Conservation (phyloP, 2,797 vertebrate genomes). For the Clangula hyemalis region DNA sequence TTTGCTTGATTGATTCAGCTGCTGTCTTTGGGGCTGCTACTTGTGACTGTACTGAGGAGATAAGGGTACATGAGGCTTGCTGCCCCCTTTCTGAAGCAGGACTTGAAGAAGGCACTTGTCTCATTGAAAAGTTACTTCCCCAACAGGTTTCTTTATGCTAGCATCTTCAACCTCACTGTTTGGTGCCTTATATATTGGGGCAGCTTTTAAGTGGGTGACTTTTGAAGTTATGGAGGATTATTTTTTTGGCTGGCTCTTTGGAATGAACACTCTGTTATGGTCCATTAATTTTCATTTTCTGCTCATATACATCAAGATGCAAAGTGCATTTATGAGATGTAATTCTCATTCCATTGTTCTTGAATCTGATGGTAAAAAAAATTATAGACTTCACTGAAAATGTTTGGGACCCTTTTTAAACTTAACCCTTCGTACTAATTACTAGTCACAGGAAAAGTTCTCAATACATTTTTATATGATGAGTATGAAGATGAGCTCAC, state of each 20-base stretch:
- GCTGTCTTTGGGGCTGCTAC: neutral
- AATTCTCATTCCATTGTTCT: neutral
- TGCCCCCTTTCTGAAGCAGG: neutral
- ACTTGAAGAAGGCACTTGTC: neutral
- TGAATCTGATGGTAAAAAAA: neutral
- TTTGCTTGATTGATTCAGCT: neutral
- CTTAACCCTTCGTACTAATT: neutral
- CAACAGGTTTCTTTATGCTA: neutral
- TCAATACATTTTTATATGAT: neutral
- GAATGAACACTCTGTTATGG: neutral
- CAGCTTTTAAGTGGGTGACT: neutral
- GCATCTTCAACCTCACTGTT: neutral
- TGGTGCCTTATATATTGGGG: neutral
- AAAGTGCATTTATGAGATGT: neutral
- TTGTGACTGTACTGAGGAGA: neutral
- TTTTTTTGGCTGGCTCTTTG: neutral
- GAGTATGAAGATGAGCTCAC: neutral
- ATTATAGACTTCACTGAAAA: neutral
- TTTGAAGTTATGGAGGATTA: neutral
- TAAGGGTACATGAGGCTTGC: neutral
- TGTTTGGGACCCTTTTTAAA: neutral
- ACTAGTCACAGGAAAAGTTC: neutral
- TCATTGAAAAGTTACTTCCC: neutral
- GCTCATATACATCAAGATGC: neutral
- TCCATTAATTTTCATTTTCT: neutral